Conservation (phyloP, 2,113 vertebrate species). For the Gymnogyps californianus region DNA sequence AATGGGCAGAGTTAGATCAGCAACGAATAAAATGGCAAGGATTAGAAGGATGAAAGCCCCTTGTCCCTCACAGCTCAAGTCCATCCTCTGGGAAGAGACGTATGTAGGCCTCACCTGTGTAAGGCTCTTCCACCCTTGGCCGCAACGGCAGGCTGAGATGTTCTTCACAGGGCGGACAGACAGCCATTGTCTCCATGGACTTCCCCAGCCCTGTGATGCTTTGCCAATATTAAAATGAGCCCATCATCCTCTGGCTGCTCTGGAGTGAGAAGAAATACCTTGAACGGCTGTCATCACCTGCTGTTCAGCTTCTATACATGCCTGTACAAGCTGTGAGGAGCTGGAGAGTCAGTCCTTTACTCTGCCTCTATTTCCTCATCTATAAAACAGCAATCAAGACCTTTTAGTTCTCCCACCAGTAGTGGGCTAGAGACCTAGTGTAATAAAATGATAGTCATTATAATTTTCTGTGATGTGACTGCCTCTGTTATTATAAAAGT, state of each 20-base stretch:
- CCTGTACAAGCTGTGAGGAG: background rate
- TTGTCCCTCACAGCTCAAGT: background rate
- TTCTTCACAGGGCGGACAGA: background rate
- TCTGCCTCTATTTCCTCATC: background rate
- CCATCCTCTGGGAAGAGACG: background rate
- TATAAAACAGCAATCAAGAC: background rate
- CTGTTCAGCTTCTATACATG: background rate
- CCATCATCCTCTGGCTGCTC: background rate
- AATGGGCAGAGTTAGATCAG: background rate
- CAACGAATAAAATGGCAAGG: background rate
- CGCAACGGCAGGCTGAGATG: rapidly evolving
- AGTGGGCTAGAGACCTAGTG: background rate
- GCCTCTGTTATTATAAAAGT: background rate
- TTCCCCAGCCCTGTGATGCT: background rate
- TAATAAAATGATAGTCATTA: background rate
- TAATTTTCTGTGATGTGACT: background rate
- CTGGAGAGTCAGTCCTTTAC: background rate
- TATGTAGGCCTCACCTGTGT: background rate
- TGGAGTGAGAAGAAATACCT: background rate
- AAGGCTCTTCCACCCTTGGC: background rate
- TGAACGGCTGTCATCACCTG: background rate
- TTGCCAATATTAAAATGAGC: background rate
- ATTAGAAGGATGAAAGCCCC: background rate
- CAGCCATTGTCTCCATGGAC: background rate
- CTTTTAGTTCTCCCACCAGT: background rate